Base-by-base conservation (phyloP, 53 echinoderm and acorn worm genomes). In the Hippasteria phrygiana region DNA sequence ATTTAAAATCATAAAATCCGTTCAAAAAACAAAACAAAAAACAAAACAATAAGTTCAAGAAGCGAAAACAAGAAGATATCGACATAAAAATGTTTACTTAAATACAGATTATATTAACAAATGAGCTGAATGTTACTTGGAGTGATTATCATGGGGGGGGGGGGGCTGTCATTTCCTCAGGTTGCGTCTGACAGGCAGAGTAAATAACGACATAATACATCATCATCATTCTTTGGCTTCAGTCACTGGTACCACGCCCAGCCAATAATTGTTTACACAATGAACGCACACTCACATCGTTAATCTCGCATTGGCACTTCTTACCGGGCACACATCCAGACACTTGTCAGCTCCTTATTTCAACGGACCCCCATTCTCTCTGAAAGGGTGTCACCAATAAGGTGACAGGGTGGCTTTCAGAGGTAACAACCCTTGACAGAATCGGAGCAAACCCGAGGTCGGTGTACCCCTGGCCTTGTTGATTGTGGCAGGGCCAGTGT, bases 341-440 rank as follows among this genome's bases (percentile, higher is more conserved):
- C 28, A 38, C 71, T 71, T 38, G 37, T 40, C 71, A 38, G 71
- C 40, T 1, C 13, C 7, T 29, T 10, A 71, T 4, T 38, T 71
- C 38, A 1, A 18, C 31, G 11, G 31, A 5, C 20, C 38, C 4
- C 20, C 38, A 14, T 17, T 38, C 20, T 3, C 5, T 5, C 39
- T 38, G 71, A 38, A 71, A 71, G 40, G 71, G 71, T 71, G 71
- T 38, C 71, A 40, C 40, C 0, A 17, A 71, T 4, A 28, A 37
- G 55, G 56, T 77, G 56, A 77, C 56, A 35, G 41, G 5, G 29
- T 6, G 40, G 80, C 43, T 64, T 63, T 80, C 80, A 42, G 63
- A 29, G 29, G 62, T 63, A 80, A 80, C 39, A 26, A 63, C 62
- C 43, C 27, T 43, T 80, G 80, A 62, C 80, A 80, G 62, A 62